Evolutionary conservation across 2,113 vertebrate species (phyloP).

Genomic region (Microtus montanus): DNA sequence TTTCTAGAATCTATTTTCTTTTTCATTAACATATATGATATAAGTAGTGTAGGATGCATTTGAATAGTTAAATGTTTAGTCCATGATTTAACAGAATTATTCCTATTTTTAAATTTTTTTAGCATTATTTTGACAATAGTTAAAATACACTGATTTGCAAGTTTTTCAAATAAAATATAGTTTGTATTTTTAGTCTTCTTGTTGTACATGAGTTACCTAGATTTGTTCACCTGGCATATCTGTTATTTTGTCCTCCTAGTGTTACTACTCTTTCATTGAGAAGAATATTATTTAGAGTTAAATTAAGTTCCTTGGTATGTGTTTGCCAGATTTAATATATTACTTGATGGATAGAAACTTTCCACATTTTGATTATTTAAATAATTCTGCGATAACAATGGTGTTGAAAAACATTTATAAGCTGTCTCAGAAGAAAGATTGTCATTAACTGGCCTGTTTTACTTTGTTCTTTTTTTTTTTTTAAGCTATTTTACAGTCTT

Average conservation of each 20-base stretch:
- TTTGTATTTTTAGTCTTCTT: not conserved
- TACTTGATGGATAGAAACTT: not conserved
- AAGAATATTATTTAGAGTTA: not conserved
- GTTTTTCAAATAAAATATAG: not conserved
- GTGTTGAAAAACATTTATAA: accelerated
- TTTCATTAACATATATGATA: not conserved
- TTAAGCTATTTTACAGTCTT: not conserved
- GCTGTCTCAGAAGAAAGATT: not conserved
- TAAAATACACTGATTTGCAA: not conserved
- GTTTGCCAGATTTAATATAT: too few species aligned
- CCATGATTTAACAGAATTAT: not conserved
- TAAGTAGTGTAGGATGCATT: too few species aligned
- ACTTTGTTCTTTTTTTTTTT: not conserved
- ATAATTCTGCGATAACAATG: not conserved
- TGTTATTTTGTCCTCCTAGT: not conserved
- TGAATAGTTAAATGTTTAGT: not conserved
- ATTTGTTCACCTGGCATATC: not conserved
- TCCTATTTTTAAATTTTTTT: too few species aligned
- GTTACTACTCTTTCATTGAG: not conserved
- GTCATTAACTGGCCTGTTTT: not conserved
- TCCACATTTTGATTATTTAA: not conserved
- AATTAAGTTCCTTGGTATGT: not conserved
- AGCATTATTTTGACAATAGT: not conserved
- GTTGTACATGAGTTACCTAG: not conserved
- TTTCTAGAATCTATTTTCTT: not conserved